phyloP scores from a whole-genome alignment of 1,140 invertebrate genomes.

The Ceratina japonica region DNA sequence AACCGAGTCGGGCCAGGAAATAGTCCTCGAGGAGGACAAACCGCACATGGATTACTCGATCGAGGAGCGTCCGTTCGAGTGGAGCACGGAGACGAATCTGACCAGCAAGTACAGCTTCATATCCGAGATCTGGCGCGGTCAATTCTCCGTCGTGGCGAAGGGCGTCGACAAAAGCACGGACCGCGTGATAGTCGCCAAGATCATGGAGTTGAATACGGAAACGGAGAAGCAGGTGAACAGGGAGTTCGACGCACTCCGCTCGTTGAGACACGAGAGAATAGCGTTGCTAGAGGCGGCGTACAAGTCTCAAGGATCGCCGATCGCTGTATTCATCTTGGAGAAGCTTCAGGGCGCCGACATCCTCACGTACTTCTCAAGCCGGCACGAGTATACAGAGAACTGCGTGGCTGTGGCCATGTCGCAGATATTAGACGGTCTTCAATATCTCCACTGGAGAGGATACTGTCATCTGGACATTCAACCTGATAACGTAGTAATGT shows the following conservation, averaged over 20 bases:
- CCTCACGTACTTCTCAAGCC: slow-evolving; percentile 90
- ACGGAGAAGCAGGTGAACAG: slow-evolving; percentile 84
- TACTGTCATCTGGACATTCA: slow-evolving; percentile 96
- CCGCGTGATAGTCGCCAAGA: slow-evolving; percentile 87
- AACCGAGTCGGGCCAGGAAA: slow-evolving; percentile 88
- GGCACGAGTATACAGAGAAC: slow-evolving; percentile 94
- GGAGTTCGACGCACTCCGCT: slow-evolving; percentile 91
- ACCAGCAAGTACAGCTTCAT: slow-evolving; percentile 90
- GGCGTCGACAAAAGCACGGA: slow-evolving; percentile 88
- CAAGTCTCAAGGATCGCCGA: slow-evolving; percentile 82
- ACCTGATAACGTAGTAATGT: slow-evolving; percentile 98
- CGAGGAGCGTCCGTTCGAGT: slow-evolving; percentile 87
- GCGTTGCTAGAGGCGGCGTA: slow-evolving; percentile 87
- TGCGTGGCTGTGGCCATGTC: slow-evolving; percentile 91
- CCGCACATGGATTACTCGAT: slow-evolving; percentile 86
- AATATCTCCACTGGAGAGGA: slow-evolving; percentile 96
- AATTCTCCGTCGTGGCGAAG: slow-evolving; percentile 91
- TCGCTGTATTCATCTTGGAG: slow-evolving; percentile 89
- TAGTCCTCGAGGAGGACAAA: slow-evolving; percentile 82
- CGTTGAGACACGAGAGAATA: slow-evolving; percentile 92
- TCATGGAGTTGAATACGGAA: slow-evolving; percentile 85
- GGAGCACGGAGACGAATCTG: slow-evolving; percentile 83
- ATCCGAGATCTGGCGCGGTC: slow-evolving; percentile 89
- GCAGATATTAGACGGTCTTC: slow-evolving; percentile 91
- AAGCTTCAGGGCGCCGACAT: slow-evolving; percentile 95